Base-by-base conservation (phyloP, 2,888 invertebrate species). In the Aspidiotus destructor region DNA sequence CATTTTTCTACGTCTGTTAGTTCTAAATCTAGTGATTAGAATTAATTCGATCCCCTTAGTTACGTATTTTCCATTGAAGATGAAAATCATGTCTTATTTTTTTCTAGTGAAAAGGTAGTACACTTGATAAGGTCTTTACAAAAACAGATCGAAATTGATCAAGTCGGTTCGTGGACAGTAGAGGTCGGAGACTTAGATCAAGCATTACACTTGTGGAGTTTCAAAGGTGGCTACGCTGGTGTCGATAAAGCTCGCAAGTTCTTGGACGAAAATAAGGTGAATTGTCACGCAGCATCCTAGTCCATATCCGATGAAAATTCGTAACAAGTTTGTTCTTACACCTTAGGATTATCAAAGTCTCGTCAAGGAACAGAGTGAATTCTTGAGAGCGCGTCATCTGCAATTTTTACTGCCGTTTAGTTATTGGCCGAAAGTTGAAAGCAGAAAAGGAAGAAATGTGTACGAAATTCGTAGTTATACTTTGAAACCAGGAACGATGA, bases 171-270 rank as follows among this genome's bases (percentile, higher is more conserved):
- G 75, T 99, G 96, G 93, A 90, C 89, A 0, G 97, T 97, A 2
- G 88, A 89, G 67, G 92, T 93, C 53, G 99, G 99, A 48, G 97
- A 98, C 76, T 89, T 97, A 81, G 98, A 99, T 81, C 98, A 99
- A 80, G 93, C 88, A 16, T 81, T 99, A 71, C 97, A 99, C 78
- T 81, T 99, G 69, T 98, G 97, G 97, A 87, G 89, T 75, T 96
- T 93, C 77, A 88, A 87, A 11, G 93, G 95, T 62, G 98, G 98
- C 28, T 98, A 93, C 76, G 85, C 89, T 75, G 85, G 86, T 74
- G 87, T 93, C 74, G 93, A 93, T 79, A 83, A 84, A 74, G 87
- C 89, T 42, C 87, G 88, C 75, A 80, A 82, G 72, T 77, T 86
- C 71, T 82, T 90, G 62, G 82, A 80, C 73, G 81, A 84, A 74